Evolutionary conservation across 2,113 vertebrate genomes (phyloP).

Genomic region (Mus pahari): DNA sequence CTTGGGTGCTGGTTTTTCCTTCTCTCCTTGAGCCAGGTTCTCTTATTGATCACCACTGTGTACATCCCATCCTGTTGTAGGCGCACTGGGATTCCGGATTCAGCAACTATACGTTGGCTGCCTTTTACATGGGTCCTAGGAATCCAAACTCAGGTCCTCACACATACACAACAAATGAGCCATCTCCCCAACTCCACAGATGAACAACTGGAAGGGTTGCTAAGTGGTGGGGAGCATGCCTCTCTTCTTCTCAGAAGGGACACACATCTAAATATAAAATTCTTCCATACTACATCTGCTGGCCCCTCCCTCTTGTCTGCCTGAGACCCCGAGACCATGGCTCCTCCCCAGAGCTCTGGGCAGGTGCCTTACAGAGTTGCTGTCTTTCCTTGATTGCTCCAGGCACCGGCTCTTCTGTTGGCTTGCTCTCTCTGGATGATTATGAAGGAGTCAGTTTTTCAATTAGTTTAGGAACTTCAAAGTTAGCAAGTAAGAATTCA

Average conservation of each 20-base stretch:
- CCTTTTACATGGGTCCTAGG: not conserved
- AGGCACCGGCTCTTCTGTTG: not conserved
- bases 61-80: not conserved
- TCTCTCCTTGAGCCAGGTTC: too few species aligned
- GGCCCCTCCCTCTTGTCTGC: not conserved
- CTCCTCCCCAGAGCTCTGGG: not conserved
- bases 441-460: not conserved
- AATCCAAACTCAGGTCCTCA: not conserved
- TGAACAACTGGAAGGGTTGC: not conserved
- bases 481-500: not conserved
- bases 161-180: not conserved
- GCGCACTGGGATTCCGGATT: not conserved
- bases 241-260: not conserved
- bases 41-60: not conserved
- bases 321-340: not conserved
- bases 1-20: not conserved
- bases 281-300: not conserved
- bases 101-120: not conserved
- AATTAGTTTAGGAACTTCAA: constrained; percentile 18
- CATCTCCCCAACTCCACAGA: not conserved
- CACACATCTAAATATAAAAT: not conserved
- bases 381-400: not conserved
- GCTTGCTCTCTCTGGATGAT: not conserved
- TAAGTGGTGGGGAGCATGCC: not conserved
- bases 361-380: too few species aligned